Evolutionary conservation across 2,797 vertebrate species (phyloP).

Genomic region (Pipistrellus kuhlii): DNA sequence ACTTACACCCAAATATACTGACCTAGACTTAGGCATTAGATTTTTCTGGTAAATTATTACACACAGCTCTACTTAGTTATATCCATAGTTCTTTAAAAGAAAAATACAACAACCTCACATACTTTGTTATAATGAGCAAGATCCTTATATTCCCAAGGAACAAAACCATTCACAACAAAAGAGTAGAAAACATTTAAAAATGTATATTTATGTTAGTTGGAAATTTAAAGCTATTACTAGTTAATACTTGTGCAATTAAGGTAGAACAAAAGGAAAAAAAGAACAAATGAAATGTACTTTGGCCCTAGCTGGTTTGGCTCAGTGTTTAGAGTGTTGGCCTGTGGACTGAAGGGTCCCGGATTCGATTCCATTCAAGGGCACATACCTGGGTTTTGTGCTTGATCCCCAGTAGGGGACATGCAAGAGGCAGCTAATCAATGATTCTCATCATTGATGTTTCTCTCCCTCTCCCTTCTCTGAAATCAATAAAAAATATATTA

Average conservation of each 20-base stretch:
- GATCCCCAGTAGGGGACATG: too few species aligned
- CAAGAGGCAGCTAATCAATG: too few species aligned
- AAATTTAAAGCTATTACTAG: conserved; percentile 45
- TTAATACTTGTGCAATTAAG: conserved; percentile 50
- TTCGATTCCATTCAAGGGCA: too few species aligned
- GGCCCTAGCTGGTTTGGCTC: too few species aligned
- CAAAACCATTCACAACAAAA: conserved; percentile 5
- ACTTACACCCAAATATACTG: conserved; percentile 41
- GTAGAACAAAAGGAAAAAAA: not conserved
- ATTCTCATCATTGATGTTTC: too few species aligned
- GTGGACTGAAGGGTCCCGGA: too few species aligned
- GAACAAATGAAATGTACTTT: not conserved
- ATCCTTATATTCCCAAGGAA: conserved; percentile 10
- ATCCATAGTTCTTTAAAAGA: conserved; percentile 13
- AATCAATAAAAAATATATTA: not conserved
- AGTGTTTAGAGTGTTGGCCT: too few species aligned
- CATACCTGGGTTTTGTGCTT: too few species aligned
- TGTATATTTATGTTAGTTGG: not conserved
- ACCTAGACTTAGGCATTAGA: conserved; percentile 18
- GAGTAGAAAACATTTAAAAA: conserved; percentile 21
- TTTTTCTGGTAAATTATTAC: conserved; percentile 1
- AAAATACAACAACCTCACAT: not conserved
- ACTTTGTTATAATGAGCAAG: conserved; percentile 20
- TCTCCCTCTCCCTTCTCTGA: too few species aligned
- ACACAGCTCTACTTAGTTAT: not conserved